Conservation (phyloP, 2,797 vertebrate species). For the Scolopax rusticola region DNA sequence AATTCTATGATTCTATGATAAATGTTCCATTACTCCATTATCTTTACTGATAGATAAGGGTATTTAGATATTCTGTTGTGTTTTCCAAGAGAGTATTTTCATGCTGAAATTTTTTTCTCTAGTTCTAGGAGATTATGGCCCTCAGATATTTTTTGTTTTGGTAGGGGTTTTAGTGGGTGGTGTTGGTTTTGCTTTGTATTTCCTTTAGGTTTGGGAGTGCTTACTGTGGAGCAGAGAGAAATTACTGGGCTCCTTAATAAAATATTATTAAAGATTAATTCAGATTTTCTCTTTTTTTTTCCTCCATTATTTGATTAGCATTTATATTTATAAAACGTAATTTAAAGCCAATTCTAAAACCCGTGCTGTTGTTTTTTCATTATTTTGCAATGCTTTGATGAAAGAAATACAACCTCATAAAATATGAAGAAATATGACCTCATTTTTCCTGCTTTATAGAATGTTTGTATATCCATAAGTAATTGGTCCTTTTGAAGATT, state of each 20-base stretch:
- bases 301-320: not conserved
- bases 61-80: not conserved
- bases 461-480: not conserved
- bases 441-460: not conserved
- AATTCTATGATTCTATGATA: too few relatives aligned
- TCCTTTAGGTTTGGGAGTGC: not conserved
- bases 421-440: not conserved
- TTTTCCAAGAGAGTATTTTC: not conserved
- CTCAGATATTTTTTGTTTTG: not conserved
- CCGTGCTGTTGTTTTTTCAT: not conserved
- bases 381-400: not conserved
- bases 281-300: not conserved
- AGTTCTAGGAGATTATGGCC: not conserved
- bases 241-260: not conserved
- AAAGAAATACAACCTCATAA: not conserved
- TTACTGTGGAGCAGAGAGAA: not conserved
- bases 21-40: not conserved
- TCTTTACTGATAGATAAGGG: not conserved
- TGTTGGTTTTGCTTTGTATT: rapidly evolving
- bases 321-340: not conserved
- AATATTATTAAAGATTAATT: not conserved
- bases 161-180: rapidly evolving
- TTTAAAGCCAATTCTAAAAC: not conserved
- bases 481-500: not conserved
- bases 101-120: not conserved